Conservation (phyloP, 2,113 vertebrate genomes). For the Ceuthmochares aereus region DNA sequence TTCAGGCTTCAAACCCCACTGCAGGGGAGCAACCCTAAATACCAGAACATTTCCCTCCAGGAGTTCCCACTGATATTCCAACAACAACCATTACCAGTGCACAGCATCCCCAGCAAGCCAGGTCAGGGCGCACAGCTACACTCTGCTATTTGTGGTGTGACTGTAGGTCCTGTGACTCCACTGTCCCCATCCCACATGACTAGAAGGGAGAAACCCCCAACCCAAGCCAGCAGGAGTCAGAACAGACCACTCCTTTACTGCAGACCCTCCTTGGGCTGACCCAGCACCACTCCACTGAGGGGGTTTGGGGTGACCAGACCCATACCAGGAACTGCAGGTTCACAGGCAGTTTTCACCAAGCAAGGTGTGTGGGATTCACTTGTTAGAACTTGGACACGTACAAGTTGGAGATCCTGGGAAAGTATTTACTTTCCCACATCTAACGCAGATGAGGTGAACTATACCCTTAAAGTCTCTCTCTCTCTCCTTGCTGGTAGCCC, state of each 20-base stretch:
- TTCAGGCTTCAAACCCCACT: neutral
- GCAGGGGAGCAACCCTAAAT: neutral
- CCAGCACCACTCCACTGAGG: neutral
- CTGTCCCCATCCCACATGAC: accelerated
- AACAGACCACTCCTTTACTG: neutral
- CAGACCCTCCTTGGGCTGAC: neutral
- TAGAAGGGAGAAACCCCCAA: neutral
- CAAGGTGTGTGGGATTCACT: neutral
- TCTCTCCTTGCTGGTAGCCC: neutral
- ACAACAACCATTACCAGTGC: neutral
- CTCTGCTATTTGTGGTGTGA: accelerated
- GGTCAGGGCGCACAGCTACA: neutral
- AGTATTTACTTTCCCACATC: neutral
- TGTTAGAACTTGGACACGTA: neutral
- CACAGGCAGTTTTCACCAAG: neutral
- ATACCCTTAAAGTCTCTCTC: neutral
- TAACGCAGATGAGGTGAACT: accelerated
- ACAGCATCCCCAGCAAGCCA: neutral
- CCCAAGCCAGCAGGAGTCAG: neutral
- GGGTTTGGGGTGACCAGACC: neutral
- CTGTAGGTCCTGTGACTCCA: neutral
- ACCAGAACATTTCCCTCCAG: neutral
- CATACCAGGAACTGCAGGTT: accelerated
- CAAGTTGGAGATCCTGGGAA: neutral
- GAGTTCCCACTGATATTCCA: neutral